phyloP scores from a whole-genome alignment of 2,113 vertebrate genomes.

The Hemicordylus capensis region DNA sequence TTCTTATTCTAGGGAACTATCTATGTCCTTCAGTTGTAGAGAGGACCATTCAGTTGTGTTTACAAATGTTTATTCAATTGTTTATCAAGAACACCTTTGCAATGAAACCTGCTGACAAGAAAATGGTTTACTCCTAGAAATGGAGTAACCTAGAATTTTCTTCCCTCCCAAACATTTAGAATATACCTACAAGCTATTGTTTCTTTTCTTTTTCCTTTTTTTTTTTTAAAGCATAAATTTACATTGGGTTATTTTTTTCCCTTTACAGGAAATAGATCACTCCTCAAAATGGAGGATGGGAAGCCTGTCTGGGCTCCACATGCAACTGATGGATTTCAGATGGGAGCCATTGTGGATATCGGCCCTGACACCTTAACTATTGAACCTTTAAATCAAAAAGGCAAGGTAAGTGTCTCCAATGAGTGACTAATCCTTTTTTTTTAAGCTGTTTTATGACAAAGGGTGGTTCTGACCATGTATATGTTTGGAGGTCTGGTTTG shows the following conservation, averaged over 20 bases:
- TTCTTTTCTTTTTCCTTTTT: background rate
- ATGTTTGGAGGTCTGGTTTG: too few relatives aligned
- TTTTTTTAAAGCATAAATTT: background rate
- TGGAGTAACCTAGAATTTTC: background rate
- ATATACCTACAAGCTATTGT: background rate
- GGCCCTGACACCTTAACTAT: conserved; percentile 92
- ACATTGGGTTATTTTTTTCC: conserved; percentile 13
- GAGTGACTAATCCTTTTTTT: background rate
- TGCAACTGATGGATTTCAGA: conserved; percentile 93
- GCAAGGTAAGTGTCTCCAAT: conserved; percentile 83
- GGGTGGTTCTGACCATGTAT: too few relatives aligned
- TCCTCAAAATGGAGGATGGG: conserved; percentile 91
- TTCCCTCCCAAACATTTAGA: background rate
- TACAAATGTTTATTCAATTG: background rate
- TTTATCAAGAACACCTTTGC: background rate
- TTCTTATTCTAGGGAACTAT: background rate
- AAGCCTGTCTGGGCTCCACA: conserved; percentile 98
- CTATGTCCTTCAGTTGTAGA: background rate
- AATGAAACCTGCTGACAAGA: background rate
- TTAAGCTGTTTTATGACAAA: background rate
- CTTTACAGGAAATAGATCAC: conserved; percentile 61
- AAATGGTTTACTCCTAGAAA: background rate
- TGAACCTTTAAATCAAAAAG: conserved; percentile 88
- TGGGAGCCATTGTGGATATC: conserved; percentile 97
- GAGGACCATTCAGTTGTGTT: background rate